These are phyloP conservation scores for Cosmopolites sordidus DNA, from an alignment of 2,888 invertebrate species.

Conservation along the genomic window DNA sequence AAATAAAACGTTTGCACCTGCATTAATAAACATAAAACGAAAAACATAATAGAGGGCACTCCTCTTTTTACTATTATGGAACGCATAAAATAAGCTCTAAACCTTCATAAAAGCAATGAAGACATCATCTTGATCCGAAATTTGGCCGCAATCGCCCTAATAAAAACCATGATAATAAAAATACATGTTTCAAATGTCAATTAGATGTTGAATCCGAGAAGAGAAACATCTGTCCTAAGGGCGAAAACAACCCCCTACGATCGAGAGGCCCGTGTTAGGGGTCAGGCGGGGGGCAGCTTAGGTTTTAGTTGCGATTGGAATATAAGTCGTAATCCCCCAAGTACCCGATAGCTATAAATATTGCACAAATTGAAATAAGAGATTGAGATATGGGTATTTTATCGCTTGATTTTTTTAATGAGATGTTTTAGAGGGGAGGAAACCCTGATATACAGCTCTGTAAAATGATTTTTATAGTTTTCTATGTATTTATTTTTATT, in stretches of 20 bases:
- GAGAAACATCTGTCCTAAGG: constrained; percentile 38
- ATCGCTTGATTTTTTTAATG: background rate
- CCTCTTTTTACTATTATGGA: no score
- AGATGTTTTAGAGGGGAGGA: no score
- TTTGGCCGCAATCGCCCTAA: constrained; percentile 3
- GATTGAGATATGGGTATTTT: constrained; percentile 2
- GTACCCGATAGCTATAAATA: constrained; percentile 41
- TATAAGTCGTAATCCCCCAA: constrained; percentile 29
- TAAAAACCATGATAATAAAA: constrained; percentile 31
- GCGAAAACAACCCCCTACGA: constrained; percentile 33
- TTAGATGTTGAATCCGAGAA: constrained; percentile 37
- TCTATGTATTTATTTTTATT: background rate
- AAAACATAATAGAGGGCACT: no score
- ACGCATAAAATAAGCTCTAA: background rate
- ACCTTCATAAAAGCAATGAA: no score
- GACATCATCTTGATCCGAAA: background rate
- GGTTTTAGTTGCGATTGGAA: background rate
- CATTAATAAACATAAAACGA: background rate
- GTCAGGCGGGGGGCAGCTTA: no score
- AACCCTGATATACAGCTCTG: no score
- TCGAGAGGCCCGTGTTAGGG: no score
- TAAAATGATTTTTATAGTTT: background rate
- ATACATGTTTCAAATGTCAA: constrained; percentile 38
- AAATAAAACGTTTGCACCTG: background rate
- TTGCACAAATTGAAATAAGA: constrained; percentile 39